phyloP scores from a whole-genome alignment of 2,113 vertebrate genomes.

The Aphyosemion australe region DNA sequence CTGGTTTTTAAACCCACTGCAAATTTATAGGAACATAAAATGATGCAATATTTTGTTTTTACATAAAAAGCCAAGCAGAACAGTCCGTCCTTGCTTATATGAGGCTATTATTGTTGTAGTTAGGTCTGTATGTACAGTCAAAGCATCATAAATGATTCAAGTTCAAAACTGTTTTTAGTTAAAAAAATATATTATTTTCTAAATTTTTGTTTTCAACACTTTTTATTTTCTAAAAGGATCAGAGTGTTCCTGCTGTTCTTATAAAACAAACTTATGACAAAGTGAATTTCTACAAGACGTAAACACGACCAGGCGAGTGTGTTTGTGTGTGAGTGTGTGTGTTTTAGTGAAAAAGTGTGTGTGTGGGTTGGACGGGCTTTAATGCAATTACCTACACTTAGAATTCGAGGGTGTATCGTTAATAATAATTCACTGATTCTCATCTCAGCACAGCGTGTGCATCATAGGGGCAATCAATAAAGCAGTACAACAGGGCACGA shows the following conservation, averaged over 20 bases:
- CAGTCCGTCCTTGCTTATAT: not conserved
- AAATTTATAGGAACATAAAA: conserved; percentile 30
- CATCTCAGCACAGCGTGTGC: conserved; percentile 13
- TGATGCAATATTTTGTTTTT: conserved; percentile 1
- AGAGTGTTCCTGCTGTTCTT: conserved; percentile 3
- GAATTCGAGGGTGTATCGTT: conserved; percentile 29
- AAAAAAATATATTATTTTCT: too few relatives aligned
- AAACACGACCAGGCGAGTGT: not conserved
- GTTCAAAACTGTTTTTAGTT: conserved; percentile 4
- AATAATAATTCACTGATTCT: conserved; percentile 38
- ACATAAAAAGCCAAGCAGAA: too few relatives aligned
- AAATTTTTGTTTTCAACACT: conserved; percentile 2
- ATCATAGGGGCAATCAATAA: conserved; percentile 40
- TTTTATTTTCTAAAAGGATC: conserved; percentile 8
- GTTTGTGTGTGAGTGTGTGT: too few relatives aligned
- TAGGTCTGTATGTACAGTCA: conserved; percentile 33
- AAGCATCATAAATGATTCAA: conserved; percentile 7
- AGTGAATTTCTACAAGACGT: conserved; percentile 12
- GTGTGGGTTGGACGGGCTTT: not conserved
- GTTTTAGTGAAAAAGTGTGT: too few relatives aligned
- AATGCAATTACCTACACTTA: conserved; percentile 4
- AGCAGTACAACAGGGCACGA: conserved; percentile 24
- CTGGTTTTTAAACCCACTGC: conserved; percentile 46
- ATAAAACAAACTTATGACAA: conserved; percentile 12
- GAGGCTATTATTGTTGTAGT: not conserved